These are phyloP conservation scores for Cremastinae sp. DNA, from an alignment of 2,888 invertebrate species.

Conservation along the genomic window DNA sequence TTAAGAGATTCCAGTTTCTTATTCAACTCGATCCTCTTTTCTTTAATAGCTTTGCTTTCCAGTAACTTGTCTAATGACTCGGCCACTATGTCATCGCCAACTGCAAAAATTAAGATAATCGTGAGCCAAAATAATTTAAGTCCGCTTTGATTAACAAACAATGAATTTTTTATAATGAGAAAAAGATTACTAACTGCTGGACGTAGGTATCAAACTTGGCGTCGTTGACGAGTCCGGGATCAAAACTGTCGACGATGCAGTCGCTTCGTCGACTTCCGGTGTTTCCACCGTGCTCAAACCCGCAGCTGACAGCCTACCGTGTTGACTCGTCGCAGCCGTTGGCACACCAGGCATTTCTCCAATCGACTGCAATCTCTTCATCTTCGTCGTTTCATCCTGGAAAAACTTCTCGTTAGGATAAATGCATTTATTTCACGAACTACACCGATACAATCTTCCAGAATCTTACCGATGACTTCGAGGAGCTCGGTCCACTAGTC, in stretches of 20 bases:
- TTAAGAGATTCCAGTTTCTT: constrained; percentile 92
- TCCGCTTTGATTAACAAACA: no score
- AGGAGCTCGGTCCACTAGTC: constrained; percentile 75
- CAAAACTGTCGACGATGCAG: constrained; percentile 65
- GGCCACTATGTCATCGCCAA: constrained; percentile 83
- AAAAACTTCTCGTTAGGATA: no score
- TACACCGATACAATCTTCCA: neutral
- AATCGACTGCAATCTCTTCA: constrained; percentile 74
- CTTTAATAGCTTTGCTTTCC: constrained; percentile 90
- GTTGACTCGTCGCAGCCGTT: constrained; percentile 70
- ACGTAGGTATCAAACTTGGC: constrained; percentile 73
- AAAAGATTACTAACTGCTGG: constrained; percentile 68
- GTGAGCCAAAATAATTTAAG: neutral
- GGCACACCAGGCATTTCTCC: constrained; percentile 71
- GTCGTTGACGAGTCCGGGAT: constrained; percentile 70
- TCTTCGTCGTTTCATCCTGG: constrained; percentile 73
- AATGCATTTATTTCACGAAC: neutral
- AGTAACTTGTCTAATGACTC: constrained; percentile 91
- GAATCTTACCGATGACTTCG: constrained; percentile 77
- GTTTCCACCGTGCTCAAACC: constrained; percentile 72
- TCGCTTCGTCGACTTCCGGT: constrained; percentile 73
- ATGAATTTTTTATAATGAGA: neutral
- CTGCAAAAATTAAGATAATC: constrained; percentile 59
- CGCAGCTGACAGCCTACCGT: constrained; percentile 74
- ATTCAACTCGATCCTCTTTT: constrained; percentile 91